Evolutionary conservation across 2,888 invertebrate genomes (phyloP).

Genomic region (Macrosiphum euphorbiae): DNA sequence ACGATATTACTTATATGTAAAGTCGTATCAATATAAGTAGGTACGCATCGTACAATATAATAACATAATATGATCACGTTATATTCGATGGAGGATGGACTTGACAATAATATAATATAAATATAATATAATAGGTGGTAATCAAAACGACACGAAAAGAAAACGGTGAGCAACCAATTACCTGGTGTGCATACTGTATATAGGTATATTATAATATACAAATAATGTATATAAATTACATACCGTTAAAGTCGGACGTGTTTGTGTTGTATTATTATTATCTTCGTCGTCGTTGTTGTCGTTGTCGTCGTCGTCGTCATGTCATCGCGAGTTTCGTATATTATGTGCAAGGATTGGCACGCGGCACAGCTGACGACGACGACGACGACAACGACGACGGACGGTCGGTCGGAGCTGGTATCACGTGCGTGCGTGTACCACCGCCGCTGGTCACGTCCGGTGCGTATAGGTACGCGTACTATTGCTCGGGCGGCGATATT

Average conservation of each 20-base stretch:
- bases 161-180: slow-evolving; percentile 30
- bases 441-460: slow-evolving; percentile 36
- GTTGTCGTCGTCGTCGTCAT: background rate
- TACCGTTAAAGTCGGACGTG: slow-evolving; percentile 43
- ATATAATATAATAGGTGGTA: background rate
- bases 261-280: background rate
- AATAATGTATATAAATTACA: background rate
- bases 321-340: slow-evolving; percentile 1
- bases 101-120: background rate
- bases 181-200: background rate
- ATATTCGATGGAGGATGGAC: background rate
- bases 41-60: background rate
- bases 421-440: slow-evolving; percentile 46
- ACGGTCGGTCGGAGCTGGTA: background rate
- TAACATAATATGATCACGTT: background rate
- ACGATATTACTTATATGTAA: background rate
- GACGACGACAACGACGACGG: background rate
- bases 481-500: background rate
- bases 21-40: background rate
- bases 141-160: background rate
- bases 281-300: background rate
- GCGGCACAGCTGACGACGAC: slow-evolving; percentile 44
- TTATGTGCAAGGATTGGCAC: slow-evolving; percentile 21
- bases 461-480: background rate
- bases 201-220: too few species aligned